Evolutionary conservation across 2,888 invertebrate species (phyloP).

Genomic region (Latrodectus elegans): DNA sequence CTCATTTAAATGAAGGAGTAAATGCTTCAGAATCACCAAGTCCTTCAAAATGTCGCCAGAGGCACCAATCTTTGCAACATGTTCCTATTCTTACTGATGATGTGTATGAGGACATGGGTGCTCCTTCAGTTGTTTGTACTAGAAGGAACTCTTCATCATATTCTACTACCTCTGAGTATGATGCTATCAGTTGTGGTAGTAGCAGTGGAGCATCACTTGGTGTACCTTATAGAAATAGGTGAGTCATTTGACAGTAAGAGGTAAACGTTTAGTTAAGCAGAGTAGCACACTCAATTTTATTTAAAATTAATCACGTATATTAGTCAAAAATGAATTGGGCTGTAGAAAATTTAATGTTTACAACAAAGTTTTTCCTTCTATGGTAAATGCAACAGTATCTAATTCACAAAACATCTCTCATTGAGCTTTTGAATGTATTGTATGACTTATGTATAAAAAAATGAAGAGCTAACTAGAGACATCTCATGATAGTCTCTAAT

Average conservation of each 20-base stretch:
- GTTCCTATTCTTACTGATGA: conserved; percentile 35
- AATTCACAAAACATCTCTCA: too few relatives aligned
- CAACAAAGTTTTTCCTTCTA: too few relatives aligned
- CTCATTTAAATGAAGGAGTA: conserved; percentile 34
- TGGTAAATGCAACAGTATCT: too few relatives aligned
- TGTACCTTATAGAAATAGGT: conserved; percentile 66
- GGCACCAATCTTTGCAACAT: conserved; percentile 70
- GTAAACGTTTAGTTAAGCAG: too few relatives aligned
- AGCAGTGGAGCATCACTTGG: conserved; percentile 56
- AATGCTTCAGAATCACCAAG: conserved; percentile 64
- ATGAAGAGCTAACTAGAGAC: too few relatives aligned
- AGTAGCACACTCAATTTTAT: too few relatives aligned
- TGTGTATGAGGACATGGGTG: conserved; percentile 41
- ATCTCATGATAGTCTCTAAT: too few relatives aligned
- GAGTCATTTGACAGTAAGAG: background rate
- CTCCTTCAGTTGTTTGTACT: conserved; percentile 16
- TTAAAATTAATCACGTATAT: too few relatives aligned
- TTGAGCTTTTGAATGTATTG: too few relatives aligned
- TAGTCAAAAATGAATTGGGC: too few relatives aligned
- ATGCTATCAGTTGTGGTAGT: conserved; percentile 72
- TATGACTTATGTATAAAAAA: too few relatives aligned
- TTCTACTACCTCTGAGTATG: conserved; percentile 72
- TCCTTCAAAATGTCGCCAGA: conserved; percentile 69
- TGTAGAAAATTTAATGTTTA: too few relatives aligned
- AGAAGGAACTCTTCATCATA: conserved; percentile 46